These are phyloP conservation scores for Chrosomus eos DNA, from an alignment of 2,797 vertebrate genomes.

Conservation along the genomic window DNA sequence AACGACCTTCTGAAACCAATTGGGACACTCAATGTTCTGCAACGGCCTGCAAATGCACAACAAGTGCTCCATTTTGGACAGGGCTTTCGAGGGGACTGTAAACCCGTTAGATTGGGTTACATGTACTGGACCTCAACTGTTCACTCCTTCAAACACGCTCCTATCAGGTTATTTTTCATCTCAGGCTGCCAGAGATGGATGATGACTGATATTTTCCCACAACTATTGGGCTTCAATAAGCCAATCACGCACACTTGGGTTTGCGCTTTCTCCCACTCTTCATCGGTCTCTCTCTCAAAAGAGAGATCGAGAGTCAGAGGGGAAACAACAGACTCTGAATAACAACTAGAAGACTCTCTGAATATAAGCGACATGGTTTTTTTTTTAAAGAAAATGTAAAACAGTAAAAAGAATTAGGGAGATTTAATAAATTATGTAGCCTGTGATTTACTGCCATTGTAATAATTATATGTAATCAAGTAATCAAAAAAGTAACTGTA, in stretches of 20 bases:
- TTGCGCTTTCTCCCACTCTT: neutral
- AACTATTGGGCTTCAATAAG: conserved; percentile 69
- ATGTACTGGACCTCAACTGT: conserved; percentile 13
- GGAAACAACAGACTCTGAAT: neutral
- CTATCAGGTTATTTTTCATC: conserved; percentile 57
- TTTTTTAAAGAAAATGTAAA: neutral
- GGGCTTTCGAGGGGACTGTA: neutral
- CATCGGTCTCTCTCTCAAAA: neutral
- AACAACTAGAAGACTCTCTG: neutral
- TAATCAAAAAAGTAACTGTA: neutral
- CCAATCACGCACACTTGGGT: conserved; percentile 17
- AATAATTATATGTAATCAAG: neutral
- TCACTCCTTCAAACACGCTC: conserved; percentile 40
- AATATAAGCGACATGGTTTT: neutral
- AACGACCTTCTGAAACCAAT: neutral
- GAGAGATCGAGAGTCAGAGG: neutral
- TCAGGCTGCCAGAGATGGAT: conserved; percentile 51
- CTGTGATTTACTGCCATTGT: neutral
- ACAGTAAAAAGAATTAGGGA: neutral
- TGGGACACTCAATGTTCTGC: neutral
- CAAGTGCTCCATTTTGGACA: conserved; percentile 13
- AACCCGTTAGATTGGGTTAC: conserved; percentile 40
- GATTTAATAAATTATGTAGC: neutral
- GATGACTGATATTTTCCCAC: conserved; percentile 64
- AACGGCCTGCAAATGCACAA: conserved; percentile 2